phyloP scores from a whole-genome alignment of 2,888 invertebrate genomes.

The Bibio marci region DNA sequence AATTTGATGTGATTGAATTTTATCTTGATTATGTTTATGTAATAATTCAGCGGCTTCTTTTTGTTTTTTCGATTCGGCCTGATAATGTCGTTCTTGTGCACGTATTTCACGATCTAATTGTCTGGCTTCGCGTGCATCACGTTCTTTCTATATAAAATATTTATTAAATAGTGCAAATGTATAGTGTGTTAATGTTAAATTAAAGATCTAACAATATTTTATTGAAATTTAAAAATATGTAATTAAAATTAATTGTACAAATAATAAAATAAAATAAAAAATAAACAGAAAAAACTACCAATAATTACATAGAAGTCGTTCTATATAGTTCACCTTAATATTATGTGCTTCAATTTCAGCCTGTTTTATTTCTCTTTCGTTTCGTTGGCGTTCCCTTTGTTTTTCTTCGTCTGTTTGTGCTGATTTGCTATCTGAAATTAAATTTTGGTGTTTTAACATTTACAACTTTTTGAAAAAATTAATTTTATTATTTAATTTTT shows the following conservation, averaged over 20 bases:
- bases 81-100: slow-evolving; percentile 19
- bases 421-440: slow-evolving; percentile 26
- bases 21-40: neutral
- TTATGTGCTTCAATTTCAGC: slow-evolving; percentile 30
- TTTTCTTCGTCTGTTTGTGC: slow-evolving; percentile 31
- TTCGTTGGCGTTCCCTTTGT: slow-evolving; percentile 29
- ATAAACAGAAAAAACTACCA: too few relatives aligned
- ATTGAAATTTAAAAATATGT: too few relatives aligned
- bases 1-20: neutral
- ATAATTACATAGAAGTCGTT: neutral
- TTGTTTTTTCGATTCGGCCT: slow-evolving; percentile 12
- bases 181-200: too few relatives aligned
- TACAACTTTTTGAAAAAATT: neutral
- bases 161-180: too few relatives aligned
- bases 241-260: too few relatives aligned
- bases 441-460: slow-evolving; percentile 5
- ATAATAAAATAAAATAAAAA: too few relatives aligned
- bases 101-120: slow-evolving; percentile 27
- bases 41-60: neutral
- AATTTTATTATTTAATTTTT: too few relatives aligned
- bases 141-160: slow-evolving; percentile 14
- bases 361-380: slow-evolving; percentile 29
- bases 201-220: too few relatives aligned
- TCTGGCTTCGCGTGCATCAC: slow-evolving; percentile 28
- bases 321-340: slow-evolving; percentile 5